Percentiles rank a stretch among this genome's conserved stretches.
Evolutionary conservation across 2,113 vertebrate genomes (phyloP).

Genomic region (Gavialis gangeticus): DNA sequence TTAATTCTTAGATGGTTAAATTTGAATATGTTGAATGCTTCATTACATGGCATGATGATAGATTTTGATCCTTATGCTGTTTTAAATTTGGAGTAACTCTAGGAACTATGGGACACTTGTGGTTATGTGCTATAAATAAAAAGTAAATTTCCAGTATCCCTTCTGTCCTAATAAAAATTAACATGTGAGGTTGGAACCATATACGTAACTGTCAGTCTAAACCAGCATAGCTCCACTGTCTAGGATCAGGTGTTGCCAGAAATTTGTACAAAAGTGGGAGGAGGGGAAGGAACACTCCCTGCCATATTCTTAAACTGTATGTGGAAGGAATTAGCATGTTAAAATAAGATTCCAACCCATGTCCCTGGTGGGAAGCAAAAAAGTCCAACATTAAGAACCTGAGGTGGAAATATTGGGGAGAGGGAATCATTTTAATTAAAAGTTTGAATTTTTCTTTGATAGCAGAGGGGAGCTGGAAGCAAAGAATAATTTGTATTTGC

Average conservation of each 20-base stretch:
- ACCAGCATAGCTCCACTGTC: not conserved
- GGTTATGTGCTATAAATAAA: too few species aligned
- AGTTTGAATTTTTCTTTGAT: not conserved
- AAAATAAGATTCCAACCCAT: not conserved
- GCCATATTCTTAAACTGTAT: not conserved
- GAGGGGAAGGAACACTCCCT: not conserved
- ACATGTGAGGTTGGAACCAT: too few species aligned
- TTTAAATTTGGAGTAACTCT: not conserved
- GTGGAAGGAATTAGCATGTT: not conserved
- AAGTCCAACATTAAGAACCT: not conserved
- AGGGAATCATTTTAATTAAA: not conserved
- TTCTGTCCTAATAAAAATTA: not conserved
- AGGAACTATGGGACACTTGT: not conserved
- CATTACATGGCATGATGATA: not conserved
- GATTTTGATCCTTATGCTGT: not conserved
- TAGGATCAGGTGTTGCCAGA: not conserved
- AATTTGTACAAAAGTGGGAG: not conserved
- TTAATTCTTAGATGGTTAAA: not conserved
- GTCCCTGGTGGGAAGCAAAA: not conserved
- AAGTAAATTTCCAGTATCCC: not conserved
- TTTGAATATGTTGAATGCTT: not conserved
- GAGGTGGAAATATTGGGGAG: not conserved
- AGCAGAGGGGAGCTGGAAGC: not conserved
- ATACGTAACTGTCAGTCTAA: not conserved
- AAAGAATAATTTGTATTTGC: not conserved